Evolutionary conservation across 2,113 vertebrate species (phyloP), one percentile per base, ranked within the genome.

Genomic region (Trematocara zebra): DNA sequence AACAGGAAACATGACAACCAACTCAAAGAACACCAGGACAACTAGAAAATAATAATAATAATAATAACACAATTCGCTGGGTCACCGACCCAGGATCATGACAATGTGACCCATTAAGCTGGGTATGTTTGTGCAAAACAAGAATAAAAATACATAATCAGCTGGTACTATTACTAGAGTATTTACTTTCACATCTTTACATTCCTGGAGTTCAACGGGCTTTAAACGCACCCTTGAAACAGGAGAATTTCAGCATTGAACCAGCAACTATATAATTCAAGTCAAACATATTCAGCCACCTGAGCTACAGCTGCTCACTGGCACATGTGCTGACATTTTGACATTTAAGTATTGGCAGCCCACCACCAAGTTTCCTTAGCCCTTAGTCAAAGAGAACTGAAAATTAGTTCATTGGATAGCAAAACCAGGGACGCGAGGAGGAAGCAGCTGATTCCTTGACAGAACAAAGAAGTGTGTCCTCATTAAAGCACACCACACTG

Each of bases 401-500:
- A 8, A 18, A 28, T 40, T 53, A 78, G 64, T 53, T 53, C 51
- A 20, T n/a, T 17, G 37, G 42, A 82, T 23, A 61, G 17, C 40
- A 61, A n/a, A 49, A 26, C 26, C 44, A 64, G 80, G 12, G 28
- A 64, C 5, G 0, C 2, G 1, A 59, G 5, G 49, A 23, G 8
- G 33, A 26, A 31, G 17, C 28, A 37, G 15, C 52, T 44, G 61
- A 47, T 35, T 72, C n/a, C 15, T 81, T 59, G 37, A 54, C 83
- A 80, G 59, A 35, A 56, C 57, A 80, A 80, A 72, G 40, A 49
- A 40, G 53, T 20, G 40, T 51, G 20, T 76, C 28, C 78, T 86
- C 28, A 81, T 74, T 81, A 76, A 76, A 78, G 35, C 18, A 33
- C 14, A 31, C 26, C 72, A 0, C 26, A 76, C 44, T 53, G 80